A percentile compares a stretch with the other conserved stretches of the same genome.
These are phyloP conservation scores for Ictalurus furcatus DNA, from an alignment of 2,113 vertebrate species.

Conservation along the genomic window DNA sequence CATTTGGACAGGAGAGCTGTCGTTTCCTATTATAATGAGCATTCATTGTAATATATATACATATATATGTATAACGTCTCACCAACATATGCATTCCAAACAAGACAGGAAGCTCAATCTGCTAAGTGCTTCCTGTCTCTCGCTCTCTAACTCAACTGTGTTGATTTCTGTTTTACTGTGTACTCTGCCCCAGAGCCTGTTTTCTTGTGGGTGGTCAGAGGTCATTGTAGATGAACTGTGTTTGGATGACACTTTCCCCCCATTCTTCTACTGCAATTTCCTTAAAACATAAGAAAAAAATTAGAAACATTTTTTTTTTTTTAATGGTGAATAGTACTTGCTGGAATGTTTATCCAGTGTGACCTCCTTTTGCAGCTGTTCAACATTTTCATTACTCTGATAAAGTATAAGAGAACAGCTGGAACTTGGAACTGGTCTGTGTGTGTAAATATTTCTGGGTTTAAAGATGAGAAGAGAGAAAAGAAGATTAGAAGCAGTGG, in stretches of 20 bases:
- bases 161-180: neutral
- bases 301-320: neutral
- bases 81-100: slow-evolving; percentile 23
- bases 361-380: neutral
- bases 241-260: neutral
- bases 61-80: slow-evolving; percentile 26
- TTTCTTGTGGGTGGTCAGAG: neutral
- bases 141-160: neutral
- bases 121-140: slow-evolving; percentile 27
- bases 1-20: slow-evolving; percentile 33
- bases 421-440: neutral
- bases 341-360: neutral
- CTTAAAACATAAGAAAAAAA: neutral
- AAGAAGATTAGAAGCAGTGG: neutral
- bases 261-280: neutral
- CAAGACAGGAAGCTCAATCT: slow-evolving; percentile 18
- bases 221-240: neutral
- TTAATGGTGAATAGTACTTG: neutral
- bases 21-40: slow-evolving; percentile 54
- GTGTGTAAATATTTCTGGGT: neutral
- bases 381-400: neutral
- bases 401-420: neutral
- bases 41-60: slow-evolving; percentile 45
- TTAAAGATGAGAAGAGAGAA: neutral
- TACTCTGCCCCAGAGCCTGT: neutral